Evolutionary conservation across 2,797 vertebrate species (phyloP).

Genomic region (Manis pentadactyla): DNA sequence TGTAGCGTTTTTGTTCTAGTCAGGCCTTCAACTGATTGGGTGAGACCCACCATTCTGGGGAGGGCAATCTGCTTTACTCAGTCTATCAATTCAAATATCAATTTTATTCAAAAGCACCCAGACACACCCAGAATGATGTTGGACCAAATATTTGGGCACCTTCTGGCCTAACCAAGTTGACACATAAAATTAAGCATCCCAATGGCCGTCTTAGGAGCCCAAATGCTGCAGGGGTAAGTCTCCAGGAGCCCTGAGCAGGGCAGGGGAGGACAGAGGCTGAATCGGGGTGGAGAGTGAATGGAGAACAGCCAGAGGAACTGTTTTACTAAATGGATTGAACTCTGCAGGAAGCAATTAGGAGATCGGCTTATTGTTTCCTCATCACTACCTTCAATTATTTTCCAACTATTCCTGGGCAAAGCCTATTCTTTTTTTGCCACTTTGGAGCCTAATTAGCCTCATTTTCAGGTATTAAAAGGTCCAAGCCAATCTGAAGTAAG

Average conservation of each 20-base stretch:
- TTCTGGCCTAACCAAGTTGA: background rate
- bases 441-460: background rate
- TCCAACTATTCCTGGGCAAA: background rate
- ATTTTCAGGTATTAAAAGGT: background rate
- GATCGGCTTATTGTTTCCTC: background rate
- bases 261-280: background rate
- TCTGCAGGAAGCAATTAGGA: background rate
- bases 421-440: background rate
- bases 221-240: background rate
- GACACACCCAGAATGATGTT: background rate
- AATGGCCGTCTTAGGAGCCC: background rate
- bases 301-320: background rate
- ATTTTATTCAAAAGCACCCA: background rate
- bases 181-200: background rate
- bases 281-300: background rate
- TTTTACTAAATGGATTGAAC: background rate
- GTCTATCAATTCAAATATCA: no score
- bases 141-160: background rate
- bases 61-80: background rate
- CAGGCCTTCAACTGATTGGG: background rate
- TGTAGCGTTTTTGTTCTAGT: background rate
- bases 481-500: background rate
- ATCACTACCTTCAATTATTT: background rate
- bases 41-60: background rate
- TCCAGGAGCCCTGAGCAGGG: background rate